These are phyloP conservation scores for Sphaerophoria taeniata DNA, from an alignment of 2,888 invertebrate genomes.

Conservation along the genomic window DNA sequence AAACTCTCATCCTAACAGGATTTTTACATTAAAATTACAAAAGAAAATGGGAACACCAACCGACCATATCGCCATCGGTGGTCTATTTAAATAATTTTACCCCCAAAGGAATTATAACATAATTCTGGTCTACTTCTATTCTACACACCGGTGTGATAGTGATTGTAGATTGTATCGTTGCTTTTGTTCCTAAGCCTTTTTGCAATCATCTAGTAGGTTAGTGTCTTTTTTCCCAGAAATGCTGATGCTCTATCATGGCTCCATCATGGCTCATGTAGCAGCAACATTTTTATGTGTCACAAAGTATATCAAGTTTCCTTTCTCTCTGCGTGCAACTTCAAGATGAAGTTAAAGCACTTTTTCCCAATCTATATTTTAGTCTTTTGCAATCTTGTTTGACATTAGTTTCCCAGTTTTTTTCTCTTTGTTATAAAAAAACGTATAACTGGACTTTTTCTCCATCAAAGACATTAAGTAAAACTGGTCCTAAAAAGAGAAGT, in stretches of 20 bases:
- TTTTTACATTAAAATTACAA: slow-evolving; percentile 1
- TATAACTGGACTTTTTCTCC: slow-evolving; percentile 33
- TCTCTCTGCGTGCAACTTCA: slow-evolving; percentile 33
- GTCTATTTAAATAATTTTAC: slow-evolving; percentile 5
- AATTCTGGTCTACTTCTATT: slow-evolving; percentile 3
- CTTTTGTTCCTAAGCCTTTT: slow-evolving; percentile 2
- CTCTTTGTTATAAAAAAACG: background rate
- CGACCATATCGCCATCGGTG: slow-evolving; percentile 20
- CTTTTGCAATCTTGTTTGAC: slow-evolving; percentile 47
- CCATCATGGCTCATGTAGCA: background rate
- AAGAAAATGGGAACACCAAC: background rate
- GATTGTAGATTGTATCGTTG: background rate
- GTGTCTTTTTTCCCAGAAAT: slow-evolving; percentile 22
- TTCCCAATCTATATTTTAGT: slow-evolving; percentile 55
- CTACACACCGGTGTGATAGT: background rate
- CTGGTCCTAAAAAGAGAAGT: slow-evolving; percentile 38
- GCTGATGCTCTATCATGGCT: background rate
- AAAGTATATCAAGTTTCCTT: slow-evolving; percentile 65
- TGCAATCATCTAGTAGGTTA: background rate
- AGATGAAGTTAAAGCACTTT: slow-evolving; percentile 10
- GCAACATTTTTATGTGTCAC: slow-evolving; percentile 47
- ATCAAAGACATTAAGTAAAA: slow-evolving; percentile 3
- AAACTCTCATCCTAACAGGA: slow-evolving; percentile 4
- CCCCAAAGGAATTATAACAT: slow-evolving; percentile 25
- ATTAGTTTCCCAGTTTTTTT: slow-evolving; percentile 63